Evolutionary conservation across 2,113 vertebrate species (phyloP).

Genomic region (Python bivittatus): DNA sequence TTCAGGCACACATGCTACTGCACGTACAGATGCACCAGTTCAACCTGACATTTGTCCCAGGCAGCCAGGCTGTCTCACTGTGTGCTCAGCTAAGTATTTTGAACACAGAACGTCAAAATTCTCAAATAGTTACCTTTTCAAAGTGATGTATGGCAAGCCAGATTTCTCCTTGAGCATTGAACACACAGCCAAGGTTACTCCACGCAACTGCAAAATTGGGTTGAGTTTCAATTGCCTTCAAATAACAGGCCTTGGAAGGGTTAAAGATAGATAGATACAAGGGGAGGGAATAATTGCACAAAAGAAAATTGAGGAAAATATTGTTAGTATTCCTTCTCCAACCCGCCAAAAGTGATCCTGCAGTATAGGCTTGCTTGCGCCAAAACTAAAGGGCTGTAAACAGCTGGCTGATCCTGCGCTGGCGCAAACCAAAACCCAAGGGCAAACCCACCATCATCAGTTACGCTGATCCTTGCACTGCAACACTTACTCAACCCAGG

Average conservation of each 20-base stretch:
- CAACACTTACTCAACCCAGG: background rate
- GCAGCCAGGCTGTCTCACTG: background rate
- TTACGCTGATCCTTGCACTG: conserved; percentile 69
- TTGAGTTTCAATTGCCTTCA: conserved; percentile 99
- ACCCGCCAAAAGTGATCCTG: conserved; percentile 99
- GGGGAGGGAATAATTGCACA: conserved; percentile 77
- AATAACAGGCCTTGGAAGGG: conserved; percentile 96
- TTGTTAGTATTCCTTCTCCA: conserved; percentile 89
- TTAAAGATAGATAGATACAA: conserved; percentile 82
- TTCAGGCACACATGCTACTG: background rate
- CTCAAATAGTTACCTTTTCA: conserved; percentile 85
- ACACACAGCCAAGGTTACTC: conserved; percentile 99
- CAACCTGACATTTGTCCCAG: background rate
- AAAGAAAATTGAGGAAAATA: conserved; percentile 84
- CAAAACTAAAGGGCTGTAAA: conserved; percentile 91
- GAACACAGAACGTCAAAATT: background rate
- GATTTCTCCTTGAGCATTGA: conserved; percentile 99
- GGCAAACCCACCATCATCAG: conserved; percentile 90
- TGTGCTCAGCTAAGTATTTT: background rate
- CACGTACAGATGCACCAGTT: background rate
- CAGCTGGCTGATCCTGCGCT: conserved; percentile 95
- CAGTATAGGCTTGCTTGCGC: conserved; percentile 98
- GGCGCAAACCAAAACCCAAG: conserved; percentile 95
- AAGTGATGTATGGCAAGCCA: conserved; percentile 99
- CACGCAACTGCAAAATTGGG: conserved; percentile 99